These are phyloP conservation scores for Epinotia demarniana DNA, from an alignment of 2,888 invertebrate species.

Conservation along the genomic window DNA sequence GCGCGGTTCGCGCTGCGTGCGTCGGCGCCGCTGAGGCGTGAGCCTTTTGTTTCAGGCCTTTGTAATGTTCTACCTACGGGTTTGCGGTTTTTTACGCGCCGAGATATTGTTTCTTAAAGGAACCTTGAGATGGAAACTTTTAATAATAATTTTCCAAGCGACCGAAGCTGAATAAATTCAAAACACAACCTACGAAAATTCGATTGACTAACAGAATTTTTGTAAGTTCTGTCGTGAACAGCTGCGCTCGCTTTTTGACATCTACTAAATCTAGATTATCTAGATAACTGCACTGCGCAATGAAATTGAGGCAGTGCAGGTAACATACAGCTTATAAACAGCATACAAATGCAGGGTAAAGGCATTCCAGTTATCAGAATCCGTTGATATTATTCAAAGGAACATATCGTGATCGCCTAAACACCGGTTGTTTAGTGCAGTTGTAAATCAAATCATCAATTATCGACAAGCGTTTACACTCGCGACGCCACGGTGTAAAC, in stretches of 20 bases:
- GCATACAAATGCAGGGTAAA: neutral
- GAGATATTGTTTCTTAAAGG: too few relatives aligned
- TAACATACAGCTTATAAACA: neutral
- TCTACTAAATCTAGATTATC: too few relatives aligned
- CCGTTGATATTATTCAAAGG: slow-evolving; percentile 68
- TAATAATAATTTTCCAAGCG: too few relatives aligned
- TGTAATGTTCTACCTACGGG: neutral
- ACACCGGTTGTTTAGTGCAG: slow-evolving; percentile 84
- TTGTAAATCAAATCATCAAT: slow-evolving; percentile 85
- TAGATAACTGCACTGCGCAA: neutral
- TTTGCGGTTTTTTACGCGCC: too few relatives aligned
- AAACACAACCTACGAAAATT: too few relatives aligned
- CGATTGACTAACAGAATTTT: too few relatives aligned
- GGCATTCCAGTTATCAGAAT: slow-evolving; percentile 23
- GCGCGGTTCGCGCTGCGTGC: slow-evolving; percentile 55
- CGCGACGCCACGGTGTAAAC: slow-evolving; percentile 83
- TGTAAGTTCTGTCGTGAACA: too few relatives aligned
- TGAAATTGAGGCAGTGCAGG: neutral
- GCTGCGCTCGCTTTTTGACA: too few relatives aligned
- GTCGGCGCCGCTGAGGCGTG: slow-evolving; percentile 33
- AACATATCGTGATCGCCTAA: slow-evolving; percentile 74
- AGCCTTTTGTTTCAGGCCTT: slow-evolving; percentile 43
- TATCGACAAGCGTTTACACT: slow-evolving; percentile 84
- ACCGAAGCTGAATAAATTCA: too few relatives aligned
- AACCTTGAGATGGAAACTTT: too few relatives aligned